phyloP scores from a whole-genome alignment of 1,140 invertebrate genomes.

The Aphidius gifuensis region DNA sequence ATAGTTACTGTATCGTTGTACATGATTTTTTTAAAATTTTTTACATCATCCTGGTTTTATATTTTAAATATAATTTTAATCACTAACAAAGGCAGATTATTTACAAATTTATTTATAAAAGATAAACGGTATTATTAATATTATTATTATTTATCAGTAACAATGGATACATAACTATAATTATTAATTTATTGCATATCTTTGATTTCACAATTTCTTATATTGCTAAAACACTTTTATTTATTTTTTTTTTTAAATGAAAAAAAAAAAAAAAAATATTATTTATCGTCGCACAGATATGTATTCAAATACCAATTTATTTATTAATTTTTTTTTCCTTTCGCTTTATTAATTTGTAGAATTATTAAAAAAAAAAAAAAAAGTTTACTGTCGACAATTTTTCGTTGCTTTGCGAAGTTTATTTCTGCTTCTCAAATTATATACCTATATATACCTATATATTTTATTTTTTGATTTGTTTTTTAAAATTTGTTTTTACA shows the following conservation, averaged over 20 bases:
- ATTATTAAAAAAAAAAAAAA: too few relatives aligned
- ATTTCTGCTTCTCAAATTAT: background rate
- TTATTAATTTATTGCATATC: slow-evolving; percentile 20
- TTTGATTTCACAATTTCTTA: slow-evolving; percentile 23
- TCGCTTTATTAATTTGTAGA: too few relatives aligned
- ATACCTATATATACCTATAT: too few relatives aligned
- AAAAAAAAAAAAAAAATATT: too few relatives aligned
- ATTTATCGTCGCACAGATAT: too few relatives aligned
- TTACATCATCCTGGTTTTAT: background rate
- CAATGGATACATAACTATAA: slow-evolving; percentile 25
- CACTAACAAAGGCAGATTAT: slow-evolving; percentile 28
- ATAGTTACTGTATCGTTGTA: slow-evolving; percentile 37
- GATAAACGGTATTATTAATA: slow-evolving; percentile 28
- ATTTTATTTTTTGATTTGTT: background rate
- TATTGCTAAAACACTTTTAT: slow-evolving; percentile 9
- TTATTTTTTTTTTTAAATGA: background rate
- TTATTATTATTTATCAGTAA: slow-evolving; percentile 21
- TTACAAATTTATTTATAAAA: slow-evolving; percentile 39
- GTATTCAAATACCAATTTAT: too few relatives aligned
- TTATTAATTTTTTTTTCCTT: too few relatives aligned
- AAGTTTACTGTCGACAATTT: too few relatives aligned
- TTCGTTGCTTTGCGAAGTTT: too few relatives aligned
- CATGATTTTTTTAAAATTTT: slow-evolving; percentile 17
- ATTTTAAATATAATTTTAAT: background rate
- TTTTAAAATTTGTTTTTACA: background rate